Evolutionary conservation across 2,797 vertebrate species (phyloP).

Genomic region (Intellagama lesueurii): DNA sequence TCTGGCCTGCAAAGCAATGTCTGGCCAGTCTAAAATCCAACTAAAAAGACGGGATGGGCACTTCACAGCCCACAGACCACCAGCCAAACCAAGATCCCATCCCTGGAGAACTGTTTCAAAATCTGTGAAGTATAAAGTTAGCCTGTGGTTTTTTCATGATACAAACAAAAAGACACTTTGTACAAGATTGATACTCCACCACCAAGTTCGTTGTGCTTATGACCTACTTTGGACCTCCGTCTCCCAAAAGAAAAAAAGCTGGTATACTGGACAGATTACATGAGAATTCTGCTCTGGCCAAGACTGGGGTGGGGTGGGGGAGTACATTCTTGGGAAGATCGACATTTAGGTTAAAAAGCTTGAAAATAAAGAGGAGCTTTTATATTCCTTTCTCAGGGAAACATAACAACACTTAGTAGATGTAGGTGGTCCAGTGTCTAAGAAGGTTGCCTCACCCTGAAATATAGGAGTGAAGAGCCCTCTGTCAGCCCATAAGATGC

Average conservation of each 20-base stretch:
- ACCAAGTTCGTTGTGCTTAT: conserved; percentile 55
- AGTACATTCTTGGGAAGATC: background rate
- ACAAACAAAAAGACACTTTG: conserved; percentile 68
- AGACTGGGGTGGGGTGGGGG: background rate
- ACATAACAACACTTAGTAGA: background rate
- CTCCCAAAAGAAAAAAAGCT: conserved; percentile 17
- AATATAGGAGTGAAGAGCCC: too few species aligned
- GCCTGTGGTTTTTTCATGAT: conserved; percentile 71
- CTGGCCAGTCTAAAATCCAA: background rate
- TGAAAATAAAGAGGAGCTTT: background rate
- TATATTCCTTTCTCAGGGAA: background rate
- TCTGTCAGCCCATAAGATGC: too few species aligned
- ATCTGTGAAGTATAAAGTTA: conserved; percentile 63
- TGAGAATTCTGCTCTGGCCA: rapidly evolving
- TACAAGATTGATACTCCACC: conserved; percentile 62
- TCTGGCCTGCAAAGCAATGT: conserved; percentile 2
- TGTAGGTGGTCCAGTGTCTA: background rate
- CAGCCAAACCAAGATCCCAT: conserved; percentile 67
- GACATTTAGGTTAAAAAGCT: background rate
- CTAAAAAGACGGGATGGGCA: background rate
- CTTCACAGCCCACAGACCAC: conserved; percentile 44
- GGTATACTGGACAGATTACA: background rate
- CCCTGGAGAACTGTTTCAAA: conserved; percentile 70
- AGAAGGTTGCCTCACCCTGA: too few species aligned
- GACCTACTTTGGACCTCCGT: conserved; percentile 50